These are phyloP conservation scores for Flexamia atlantica DNA, from an alignment of 2,888 invertebrate species.

Conservation along the genomic window DNA sequence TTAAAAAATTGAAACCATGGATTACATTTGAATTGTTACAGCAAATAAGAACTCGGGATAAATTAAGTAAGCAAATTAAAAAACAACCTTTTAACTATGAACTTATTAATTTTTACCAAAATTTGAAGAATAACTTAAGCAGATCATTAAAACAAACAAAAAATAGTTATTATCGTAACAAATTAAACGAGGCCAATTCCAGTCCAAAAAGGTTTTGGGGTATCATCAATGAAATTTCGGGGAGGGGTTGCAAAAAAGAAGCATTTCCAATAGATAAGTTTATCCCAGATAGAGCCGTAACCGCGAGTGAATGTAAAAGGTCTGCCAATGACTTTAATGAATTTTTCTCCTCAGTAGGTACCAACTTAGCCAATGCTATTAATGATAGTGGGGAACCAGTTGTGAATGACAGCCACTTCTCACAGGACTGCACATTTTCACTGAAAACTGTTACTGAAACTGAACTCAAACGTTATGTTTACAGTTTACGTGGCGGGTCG, in stretches of 20 bases:
- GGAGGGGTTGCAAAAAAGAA: conserved; percentile 16
- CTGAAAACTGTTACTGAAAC: conserved; percentile 44
- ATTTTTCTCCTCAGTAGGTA: conserved; percentile 29
- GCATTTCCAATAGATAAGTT: conserved; percentile 44
- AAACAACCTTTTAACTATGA: conserved; percentile 35
- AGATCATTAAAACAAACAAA: conserved; percentile 44
- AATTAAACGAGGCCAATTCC: conserved; percentile 8
- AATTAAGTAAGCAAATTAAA: conserved; percentile 42
- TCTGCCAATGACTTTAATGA: conserved; percentile 38
- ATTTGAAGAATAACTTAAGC: conserved; percentile 34
- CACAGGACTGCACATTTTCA: conserved; percentile 1
- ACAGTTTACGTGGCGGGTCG: conserved; percentile 44
- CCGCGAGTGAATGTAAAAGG: not conserved
- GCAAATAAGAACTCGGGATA: conserved; percentile 28
- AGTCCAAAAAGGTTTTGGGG: conserved; percentile 46
- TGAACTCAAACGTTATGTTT: conserved; percentile 46
- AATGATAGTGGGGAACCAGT: conserved; percentile 33
- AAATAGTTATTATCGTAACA: conserved; percentile 17
- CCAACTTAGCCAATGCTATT: conserved; percentile 30
- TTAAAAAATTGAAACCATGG: conserved; percentile 50
- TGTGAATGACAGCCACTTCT: conserved; percentile 28
- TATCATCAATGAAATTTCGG: conserved; percentile 38
- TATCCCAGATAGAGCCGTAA: not conserved
- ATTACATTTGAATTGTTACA: conserved; percentile 33
- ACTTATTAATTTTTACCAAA: conserved; percentile 1